These are phyloP conservation scores for Tanypteryx hageni DNA, from an alignment of 2,888 invertebrate species.

Conservation along the genomic window DNA sequence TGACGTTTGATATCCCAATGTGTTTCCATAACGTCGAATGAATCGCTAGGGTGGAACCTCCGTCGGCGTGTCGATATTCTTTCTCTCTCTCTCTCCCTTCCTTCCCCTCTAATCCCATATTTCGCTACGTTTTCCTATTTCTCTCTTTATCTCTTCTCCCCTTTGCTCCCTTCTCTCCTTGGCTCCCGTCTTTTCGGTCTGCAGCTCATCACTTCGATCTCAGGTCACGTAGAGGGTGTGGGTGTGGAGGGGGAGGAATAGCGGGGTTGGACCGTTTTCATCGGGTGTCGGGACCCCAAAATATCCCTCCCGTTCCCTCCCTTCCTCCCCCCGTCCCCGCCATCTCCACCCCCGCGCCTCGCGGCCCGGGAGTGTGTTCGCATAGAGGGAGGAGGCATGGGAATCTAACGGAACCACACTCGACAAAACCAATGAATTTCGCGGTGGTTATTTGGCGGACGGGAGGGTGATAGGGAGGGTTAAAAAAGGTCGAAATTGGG, in stretches of 20 bases:
- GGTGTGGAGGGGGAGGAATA: background rate
- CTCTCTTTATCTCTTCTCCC: slow-evolving; percentile 16
- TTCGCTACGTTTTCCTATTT: background rate
- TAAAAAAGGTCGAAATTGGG: background rate
- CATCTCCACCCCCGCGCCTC: background rate
- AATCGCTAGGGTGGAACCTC: background rate
- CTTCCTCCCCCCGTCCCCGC: background rate
- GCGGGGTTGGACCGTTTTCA: slow-evolving; percentile 25
- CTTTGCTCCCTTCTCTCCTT: background rate
- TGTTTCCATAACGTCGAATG: background rate
- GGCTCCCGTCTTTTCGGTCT: background rate
- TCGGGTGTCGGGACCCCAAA: slow-evolving; percentile 15
- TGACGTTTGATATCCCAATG: background rate
- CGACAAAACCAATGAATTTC: slow-evolving; percentile 62
- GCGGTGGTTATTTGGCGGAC: slow-evolving; percentile 55
- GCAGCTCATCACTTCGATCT: slow-evolving; percentile 49
- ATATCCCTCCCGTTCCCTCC: background rate
- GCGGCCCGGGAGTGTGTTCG: slow-evolving; percentile 20
- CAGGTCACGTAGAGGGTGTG: slow-evolving; percentile 41
- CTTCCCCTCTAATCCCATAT: background rate
- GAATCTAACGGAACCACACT: slow-evolving; percentile 58
- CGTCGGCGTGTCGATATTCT: background rate
- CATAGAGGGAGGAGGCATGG: slow-evolving; percentile 8
- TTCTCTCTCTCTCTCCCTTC: background rate
- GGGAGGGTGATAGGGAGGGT: background rate